A percentile compares a stretch with the other conserved stretches of the same genome.
Conservation (phyloP, 2,113 vertebrate species). For the Pseudorectes ferrugineus region DNA sequence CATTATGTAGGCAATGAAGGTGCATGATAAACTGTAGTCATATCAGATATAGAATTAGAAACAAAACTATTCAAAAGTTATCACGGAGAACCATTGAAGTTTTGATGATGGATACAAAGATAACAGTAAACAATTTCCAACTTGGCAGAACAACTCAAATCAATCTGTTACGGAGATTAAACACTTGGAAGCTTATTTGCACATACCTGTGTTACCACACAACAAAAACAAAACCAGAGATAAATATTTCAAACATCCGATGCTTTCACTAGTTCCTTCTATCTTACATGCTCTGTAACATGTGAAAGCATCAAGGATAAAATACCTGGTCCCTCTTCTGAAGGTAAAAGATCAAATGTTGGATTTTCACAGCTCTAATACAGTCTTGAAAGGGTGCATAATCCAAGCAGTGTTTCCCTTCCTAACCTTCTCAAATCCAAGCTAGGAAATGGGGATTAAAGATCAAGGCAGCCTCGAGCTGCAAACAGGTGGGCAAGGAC, state of each 20-base stretch:
- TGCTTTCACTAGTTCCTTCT: not conserved
- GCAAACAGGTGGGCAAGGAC: not conserved
- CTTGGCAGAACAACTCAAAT: not conserved
- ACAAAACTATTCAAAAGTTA: not conserved
- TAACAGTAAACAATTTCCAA: not conserved
- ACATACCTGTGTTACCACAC: not conserved
- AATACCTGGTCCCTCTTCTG: not conserved
- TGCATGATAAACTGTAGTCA: not conserved
- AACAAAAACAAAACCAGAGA: not conserved
- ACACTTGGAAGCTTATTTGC: not conserved
- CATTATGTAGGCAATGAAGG: not conserved
- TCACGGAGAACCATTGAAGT: not conserved
- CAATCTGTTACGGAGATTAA: not conserved
- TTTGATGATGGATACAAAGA: not conserved
- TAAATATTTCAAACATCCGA: not conserved
- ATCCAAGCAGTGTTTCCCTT: not conserved
- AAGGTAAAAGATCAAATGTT: not conserved
- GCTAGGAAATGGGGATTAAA: not conserved
- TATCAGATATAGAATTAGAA: not conserved
- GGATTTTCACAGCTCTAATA: not conserved
- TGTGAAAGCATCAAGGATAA: not conserved
- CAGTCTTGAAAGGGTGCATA: not conserved
- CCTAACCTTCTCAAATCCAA: not conserved
- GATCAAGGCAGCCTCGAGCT: not conserved
- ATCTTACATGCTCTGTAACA: not conserved